These are phyloP conservation scores for Macrotrachela quadricornifera DNA, from an alignment of 1,140 invertebrate genomes.

Conservation along the genomic window DNA sequence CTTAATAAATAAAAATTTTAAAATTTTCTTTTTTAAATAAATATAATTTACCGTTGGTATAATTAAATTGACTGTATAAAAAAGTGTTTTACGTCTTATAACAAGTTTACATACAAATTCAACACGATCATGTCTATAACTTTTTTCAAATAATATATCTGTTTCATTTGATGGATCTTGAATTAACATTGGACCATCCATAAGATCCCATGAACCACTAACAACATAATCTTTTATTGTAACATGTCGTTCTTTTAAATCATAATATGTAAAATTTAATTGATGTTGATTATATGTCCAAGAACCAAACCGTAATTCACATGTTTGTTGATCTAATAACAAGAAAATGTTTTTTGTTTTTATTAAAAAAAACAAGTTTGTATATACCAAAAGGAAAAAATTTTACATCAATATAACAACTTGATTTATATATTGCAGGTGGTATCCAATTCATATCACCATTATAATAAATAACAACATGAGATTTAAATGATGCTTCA, in stretches of 20 bases:
- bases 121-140: background rate
- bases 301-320: conserved; percentile 1
- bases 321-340: conserved; percentile 50
- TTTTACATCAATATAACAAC: conserved; percentile 93
- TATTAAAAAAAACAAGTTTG: too few species aligned
- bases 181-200: conserved; percentile 52
- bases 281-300: conserved; percentile 37
- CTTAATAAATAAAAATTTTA: too few species aligned
- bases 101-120: conserved; percentile 41
- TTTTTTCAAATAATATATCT: background rate
- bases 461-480: conserved; percentile 75
- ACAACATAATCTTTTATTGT: conserved; percentile 85
- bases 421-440: conserved; percentile 93
- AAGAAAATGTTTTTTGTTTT: too few species aligned
- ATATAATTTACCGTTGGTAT: conserved; percentile 47
- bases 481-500: conserved; percentile 62
- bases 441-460: conserved; percentile 89
- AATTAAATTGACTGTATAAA: conserved; percentile 97
- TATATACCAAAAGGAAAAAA: conserved; percentile 62
- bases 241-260: conserved; percentile 67
- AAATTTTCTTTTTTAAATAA: too few species aligned
- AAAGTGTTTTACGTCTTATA: conserved; percentile 83
- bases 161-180: conserved; percentile 2
- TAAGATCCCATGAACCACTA: conserved; percentile 95
- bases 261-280: conserved; percentile 72